phyloP scores from a whole-genome alignment of 2,113 vertebrate species.

The Stomatorhinus ivindoensis region DNA sequence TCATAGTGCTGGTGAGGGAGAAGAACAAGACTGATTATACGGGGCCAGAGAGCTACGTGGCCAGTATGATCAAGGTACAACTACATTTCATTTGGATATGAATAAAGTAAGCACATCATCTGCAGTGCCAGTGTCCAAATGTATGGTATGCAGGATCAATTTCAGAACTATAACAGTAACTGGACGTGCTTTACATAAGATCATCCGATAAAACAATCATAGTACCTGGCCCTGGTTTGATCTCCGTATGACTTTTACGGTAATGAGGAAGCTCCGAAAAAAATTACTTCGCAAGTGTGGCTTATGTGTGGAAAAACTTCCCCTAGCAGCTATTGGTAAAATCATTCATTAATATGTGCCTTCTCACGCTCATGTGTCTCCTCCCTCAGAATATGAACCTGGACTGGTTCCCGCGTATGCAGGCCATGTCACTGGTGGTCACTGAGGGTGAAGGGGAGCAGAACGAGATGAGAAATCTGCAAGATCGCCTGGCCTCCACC shows the following conservation, averaged over 20 bases:
- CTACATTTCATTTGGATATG: neutral
- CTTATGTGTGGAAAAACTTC: neutral
- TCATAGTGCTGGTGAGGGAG: slow-evolving; percentile 88
- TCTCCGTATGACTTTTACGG: neutral
- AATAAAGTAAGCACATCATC: neutral
- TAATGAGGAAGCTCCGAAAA: neutral
- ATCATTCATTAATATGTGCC: neutral
- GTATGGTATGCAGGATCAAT: neutral
- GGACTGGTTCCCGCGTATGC: slow-evolving; percentile 97
- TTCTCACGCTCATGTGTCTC: neutral
- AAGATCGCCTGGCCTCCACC: slow-evolving; percentile 79
- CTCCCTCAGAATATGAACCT: slow-evolving; percentile 82
- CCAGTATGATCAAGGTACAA: slow-evolving; percentile 90
- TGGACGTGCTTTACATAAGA: neutral
- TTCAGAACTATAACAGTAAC: neutral
- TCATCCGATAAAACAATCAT: neutral
- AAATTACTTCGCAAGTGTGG: neutral
- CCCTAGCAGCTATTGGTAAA: neutral
- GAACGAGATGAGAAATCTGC: slow-evolving; percentile 88
- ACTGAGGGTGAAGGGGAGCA: slow-evolving; percentile 89
- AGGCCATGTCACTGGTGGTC: slow-evolving; percentile 95
- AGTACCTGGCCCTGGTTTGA: neutral
- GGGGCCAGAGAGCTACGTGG: slow-evolving; percentile 92
- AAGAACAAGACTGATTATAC: slow-evolving; percentile 97
- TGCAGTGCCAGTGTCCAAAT: neutral